Conservation (phyloP, 2,797 vertebrate species). For the Chaetodon trifasciatus region DNA sequence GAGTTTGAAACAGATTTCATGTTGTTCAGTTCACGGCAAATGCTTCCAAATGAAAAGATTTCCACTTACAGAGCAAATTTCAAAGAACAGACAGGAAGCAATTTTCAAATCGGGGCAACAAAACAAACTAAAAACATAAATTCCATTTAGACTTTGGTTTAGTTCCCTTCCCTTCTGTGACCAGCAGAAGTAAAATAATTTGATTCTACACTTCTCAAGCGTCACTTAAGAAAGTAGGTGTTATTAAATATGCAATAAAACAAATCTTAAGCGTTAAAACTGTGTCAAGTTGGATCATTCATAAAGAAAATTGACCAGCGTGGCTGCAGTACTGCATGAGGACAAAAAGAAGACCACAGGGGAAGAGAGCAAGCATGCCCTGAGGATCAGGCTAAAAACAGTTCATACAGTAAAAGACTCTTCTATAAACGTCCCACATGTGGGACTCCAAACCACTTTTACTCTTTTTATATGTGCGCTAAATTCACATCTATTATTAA, state of each 20-base stretch:
- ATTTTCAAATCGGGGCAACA: constrained; percentile 32
- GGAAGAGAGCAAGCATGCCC: constrained; percentile 55
- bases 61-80: constrained; percentile 33
- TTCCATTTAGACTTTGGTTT: constrained; percentile 78
- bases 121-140: constrained; percentile 51
- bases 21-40: constrained; percentile 48
- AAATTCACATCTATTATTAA: constrained; percentile 83
- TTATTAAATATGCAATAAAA: constrained; percentile 38
- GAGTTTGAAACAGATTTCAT: constrained; percentile 40
- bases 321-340: constrained; percentile 61
- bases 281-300: constrained; percentile 37
- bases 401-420: constrained; percentile 67
- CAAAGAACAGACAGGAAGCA: constrained; percentile 34
- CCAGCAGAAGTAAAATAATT: constrained; percentile 66
- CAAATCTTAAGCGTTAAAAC: constrained; percentile 43
- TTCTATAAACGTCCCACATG: constrained; percentile 55
- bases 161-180: constrained; percentile 78
- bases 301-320: constrained; percentile 31
- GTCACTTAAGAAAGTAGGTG: constrained; percentile 37
- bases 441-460: constrained; percentile 56
- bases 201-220: constrained; percentile 36
- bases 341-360: constrained; percentile 58
- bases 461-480: constrained; percentile 62
- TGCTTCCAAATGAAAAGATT: constrained; percentile 49
- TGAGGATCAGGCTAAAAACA: constrained; percentile 66